Base-by-base conservation (phyloP, 2,888 invertebrate species). In the Adelphocoris suturalis region DNA sequence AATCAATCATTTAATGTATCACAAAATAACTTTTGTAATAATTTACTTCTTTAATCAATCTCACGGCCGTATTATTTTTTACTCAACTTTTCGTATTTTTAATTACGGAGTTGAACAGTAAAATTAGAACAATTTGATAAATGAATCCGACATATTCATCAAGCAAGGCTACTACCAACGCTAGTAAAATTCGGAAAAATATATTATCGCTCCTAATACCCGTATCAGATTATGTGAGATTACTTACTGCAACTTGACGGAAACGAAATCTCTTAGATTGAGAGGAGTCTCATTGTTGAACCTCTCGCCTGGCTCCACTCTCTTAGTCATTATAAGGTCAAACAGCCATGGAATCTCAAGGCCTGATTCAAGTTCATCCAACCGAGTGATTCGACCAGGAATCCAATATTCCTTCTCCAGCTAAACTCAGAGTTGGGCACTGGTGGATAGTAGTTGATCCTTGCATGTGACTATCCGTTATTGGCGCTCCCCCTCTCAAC, bases 371-470 rank as follows among this genome's bases (percentile, higher is more conserved):
- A 52, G 27, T 82, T 82, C 82, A 48, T 47, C 52, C 48, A 52
- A 48, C 82, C 52, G 82, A 27, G 82, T 82, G 19, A 82, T 82
- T 23, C 82, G 82, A 7, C 23, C 68, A 52, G 82, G 82, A 82
- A 82, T 82, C 82, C 82, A 82, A 82, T 82, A 82, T 82, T 19
- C 47, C 48, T 52, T 23, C 47, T 12, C n/a, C 57, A 19, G 19
- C 5, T 19, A 23, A 23, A 27, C n/a, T 23, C 68, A 13, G n/a
- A 57, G 68, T 68, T 23, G 68, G 68, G 68, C 61, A 0, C 23
- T 23, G 23, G 68, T 68, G 23, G 68, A 68, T 23, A 23, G 68
- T 68, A 27, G 68, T 68, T 68, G 68, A 68, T 68, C 68, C 68
- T 68, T 68, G 68, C 68, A 68, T 68, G 68, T 23, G 68, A 68